Percentiles rank a stretch among this genome's conserved stretches.
phyloP scores from a whole-genome alignment of 2,797 vertebrate species.

The Rhyacichthys aspro region DNA sequence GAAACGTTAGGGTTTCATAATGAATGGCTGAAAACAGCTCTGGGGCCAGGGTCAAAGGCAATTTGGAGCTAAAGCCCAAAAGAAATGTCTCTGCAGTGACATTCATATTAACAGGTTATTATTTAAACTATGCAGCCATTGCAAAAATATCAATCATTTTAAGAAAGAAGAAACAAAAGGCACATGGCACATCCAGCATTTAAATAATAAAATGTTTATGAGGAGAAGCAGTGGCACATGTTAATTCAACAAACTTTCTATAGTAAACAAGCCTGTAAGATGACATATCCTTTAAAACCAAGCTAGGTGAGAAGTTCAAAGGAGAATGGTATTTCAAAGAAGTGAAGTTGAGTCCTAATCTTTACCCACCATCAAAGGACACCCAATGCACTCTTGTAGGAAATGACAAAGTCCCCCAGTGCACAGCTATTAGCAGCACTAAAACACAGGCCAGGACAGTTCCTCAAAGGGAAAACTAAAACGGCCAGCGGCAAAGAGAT shows the following conservation, averaged over 20 bases:
- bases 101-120: neutral
- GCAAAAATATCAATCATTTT: no score
- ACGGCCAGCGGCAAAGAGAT: constrained; percentile 57
- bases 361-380: constrained; percentile 67
- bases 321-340: constrained; percentile 70
- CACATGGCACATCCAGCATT: no score
- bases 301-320: constrained; percentile 60
- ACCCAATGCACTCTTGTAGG: constrained; percentile 53
- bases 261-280: constrained; percentile 11
- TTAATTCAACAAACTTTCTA: constrained; percentile 10
- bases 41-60: constrained; percentile 60
- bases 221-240: neutral
- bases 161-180: no score
- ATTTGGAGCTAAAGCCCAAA: constrained; percentile 38
- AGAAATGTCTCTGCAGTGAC: constrained; percentile 31
- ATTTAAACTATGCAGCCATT: neutral
- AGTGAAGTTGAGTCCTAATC: constrained; percentile 65
- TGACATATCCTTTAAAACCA: constrained; percentile 32
- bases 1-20: constrained; percentile 61
- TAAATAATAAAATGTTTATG: neutral
- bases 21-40: constrained; percentile 49
- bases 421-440: constrained; percentile 68
- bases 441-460: constrained; percentile 71
- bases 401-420: constrained; percentile 72
- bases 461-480: constrained; percentile 66